Conservation (phyloP, 2,113 vertebrate species). For the Rhombomys opimus region DNA sequence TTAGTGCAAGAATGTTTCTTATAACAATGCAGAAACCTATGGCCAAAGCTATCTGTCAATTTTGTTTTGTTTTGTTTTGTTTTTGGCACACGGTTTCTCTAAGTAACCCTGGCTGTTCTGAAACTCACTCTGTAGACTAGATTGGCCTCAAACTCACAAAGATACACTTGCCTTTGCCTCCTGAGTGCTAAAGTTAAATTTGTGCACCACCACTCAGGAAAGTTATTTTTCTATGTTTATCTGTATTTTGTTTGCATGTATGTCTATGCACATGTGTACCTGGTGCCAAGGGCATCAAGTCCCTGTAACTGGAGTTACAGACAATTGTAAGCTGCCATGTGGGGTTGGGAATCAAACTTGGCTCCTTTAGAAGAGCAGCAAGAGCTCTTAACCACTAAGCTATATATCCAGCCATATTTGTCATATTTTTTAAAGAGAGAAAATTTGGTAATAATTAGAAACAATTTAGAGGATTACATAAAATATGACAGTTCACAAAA, state of each 20-base stretch:
- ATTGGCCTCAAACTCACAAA: neutral
- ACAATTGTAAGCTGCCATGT: neutral
- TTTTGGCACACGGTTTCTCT: neutral
- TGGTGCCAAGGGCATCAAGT: neutral
- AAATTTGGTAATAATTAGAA: conserved; percentile 56
- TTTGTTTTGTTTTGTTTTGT: too few species aligned
- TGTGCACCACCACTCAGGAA: neutral
- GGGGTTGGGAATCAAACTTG: neutral
- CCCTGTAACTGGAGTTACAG: neutral
- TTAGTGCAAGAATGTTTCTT: conserved; percentile 19
- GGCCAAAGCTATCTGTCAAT: neutral
- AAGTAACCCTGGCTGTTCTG: neutral
- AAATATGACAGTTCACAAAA: conserved; percentile 37
- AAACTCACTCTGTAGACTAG: neutral
- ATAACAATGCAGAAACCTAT: conserved; percentile 26
- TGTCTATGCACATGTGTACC: neutral
- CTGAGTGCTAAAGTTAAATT: neutral
- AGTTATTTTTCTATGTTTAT: conserved; percentile 2
- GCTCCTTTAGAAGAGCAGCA: neutral
- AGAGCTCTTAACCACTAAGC: neutral
- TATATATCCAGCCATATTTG: neutral
- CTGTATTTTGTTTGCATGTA: neutral
- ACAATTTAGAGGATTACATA: conserved; percentile 3
- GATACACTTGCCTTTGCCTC: neutral
- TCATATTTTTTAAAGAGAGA: neutral